Evolutionary conservation across 2,888 invertebrate species (phyloP), one percentile per base, ranked within the genome.

Genomic region (Leucoptera coffeella): DNA sequence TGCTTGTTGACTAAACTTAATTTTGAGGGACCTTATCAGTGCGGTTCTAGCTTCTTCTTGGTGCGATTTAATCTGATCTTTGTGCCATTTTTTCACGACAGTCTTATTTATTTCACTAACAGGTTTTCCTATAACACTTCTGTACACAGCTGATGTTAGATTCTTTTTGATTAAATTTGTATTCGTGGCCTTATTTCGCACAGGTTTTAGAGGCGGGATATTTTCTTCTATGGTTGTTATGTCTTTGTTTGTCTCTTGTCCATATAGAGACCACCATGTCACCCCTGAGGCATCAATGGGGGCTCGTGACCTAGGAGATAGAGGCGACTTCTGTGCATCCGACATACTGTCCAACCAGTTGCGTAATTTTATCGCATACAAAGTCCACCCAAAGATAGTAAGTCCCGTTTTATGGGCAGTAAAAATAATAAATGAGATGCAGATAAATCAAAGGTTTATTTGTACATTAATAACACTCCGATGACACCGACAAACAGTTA

Each of bases 1-100:
- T 11, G 12, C 13, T 21, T 15, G 22, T n/a, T n/a, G n/a, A n/a
- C n/a, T n/a, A n/a, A 58, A 59, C 54, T 64, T 67, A 45, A 54
- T 50, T 47, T 61, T 65, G 41, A 65, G 47, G 41, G 61, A 58
- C 48, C 57, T 58, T 47, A 65, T 62, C 45, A 67, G 50, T 22
- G 58, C 56, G 37, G 43, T 48, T 39, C 50, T 57, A 26, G 60
- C 56, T 41, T 49, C 51, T 39, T 62, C 61, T 38, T 55, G 59
- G 38, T 45, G 52, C 28, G 43, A 43, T 45, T 45, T 59, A 15
- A 51, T 45, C 44, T 52, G 55, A 26, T 45, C 46, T 45, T 60
- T 57, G 41, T 47, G 56, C 59, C 58, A 62, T 50, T 57, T 62
- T 40, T 48, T 54, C 25, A 64, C 42, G 35, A 64, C 48, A n/a